phyloP scores from a whole-genome alignment of 2,888 invertebrate genomes.

The Lepeophtheirus nordmannii region DNA sequence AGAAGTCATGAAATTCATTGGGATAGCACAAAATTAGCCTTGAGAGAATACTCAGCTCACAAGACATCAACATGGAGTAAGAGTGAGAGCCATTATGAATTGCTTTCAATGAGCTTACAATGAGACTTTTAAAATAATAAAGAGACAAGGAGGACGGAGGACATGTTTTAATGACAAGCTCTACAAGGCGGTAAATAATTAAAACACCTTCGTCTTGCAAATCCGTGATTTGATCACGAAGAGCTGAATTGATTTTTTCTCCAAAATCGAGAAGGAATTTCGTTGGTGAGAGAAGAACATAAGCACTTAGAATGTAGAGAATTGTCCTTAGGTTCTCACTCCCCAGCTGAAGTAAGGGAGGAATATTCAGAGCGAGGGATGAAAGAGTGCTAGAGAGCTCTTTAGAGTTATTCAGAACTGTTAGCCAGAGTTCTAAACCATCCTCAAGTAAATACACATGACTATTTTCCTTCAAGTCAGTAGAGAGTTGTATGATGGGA shows the following conservation, averaged over 20 bases:
- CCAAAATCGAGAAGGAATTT: conserved; percentile 44
- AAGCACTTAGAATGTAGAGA: conserved; percentile 63
- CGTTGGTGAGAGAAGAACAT: conserved; percentile 60
- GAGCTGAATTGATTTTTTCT: conserved; percentile 40
- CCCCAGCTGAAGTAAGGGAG: conserved; percentile 58
- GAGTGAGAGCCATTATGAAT: conserved; percentile 50
- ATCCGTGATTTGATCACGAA: conserved; percentile 51
- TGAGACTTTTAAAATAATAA: conserved; percentile 8
- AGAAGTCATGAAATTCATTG: conserved; percentile 1
- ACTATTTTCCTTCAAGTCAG: conserved; percentile 56
- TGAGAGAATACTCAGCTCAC: conserved; percentile 59
- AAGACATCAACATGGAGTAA: conserved; percentile 54
- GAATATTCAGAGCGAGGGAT: conserved; percentile 55
- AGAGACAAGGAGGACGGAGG: conserved; percentile 34
- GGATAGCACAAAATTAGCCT: conserved; percentile 45
- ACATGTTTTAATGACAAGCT: conserved; percentile 60
- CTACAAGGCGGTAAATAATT: conserved; percentile 55
- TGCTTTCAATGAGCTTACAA: conserved; percentile 37
- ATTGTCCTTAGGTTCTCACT: conserved; percentile 64
- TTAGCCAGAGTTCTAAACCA: conserved; percentile 74
- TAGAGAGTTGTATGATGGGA: conserved; percentile 53
- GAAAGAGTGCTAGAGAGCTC: conserved; percentile 41
- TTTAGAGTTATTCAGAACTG: conserved; percentile 59
- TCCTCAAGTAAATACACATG: conserved; percentile 84
- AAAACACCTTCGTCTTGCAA: conserved; percentile 56